These are phyloP conservation scores for Trichonephila clavata DNA, from an alignment of 1,140 invertebrate species.

Conservation along the genomic window DNA sequence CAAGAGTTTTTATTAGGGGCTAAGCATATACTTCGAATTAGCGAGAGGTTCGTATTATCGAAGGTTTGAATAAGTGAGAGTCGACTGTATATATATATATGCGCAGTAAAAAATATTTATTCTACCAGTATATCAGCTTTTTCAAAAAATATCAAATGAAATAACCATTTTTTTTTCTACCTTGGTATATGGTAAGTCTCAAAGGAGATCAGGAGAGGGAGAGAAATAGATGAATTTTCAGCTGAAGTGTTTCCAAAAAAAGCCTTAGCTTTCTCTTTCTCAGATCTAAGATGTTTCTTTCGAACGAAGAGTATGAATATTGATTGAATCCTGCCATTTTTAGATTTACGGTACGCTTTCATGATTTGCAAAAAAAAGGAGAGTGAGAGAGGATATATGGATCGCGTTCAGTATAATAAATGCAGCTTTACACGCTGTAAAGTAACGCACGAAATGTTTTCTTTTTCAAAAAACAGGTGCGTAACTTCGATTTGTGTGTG, in stretches of 20 bases:
- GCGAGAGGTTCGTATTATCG: too few species aligned
- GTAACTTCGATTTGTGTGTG: too few species aligned
- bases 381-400: neutral
- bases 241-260: neutral
- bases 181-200: too few species aligned
- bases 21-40: too few species aligned
- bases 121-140: neutral
- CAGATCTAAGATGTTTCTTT: neutral
- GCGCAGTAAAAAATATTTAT: neutral
- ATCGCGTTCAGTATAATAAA: neutral
- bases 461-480: neutral
- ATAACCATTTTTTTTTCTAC: neutral
- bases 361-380: neutral
- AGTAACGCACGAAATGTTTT: neutral
- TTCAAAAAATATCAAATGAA: neutral
- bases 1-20: too few species aligned
- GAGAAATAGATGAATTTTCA: too few species aligned
- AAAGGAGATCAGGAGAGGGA: too few species aligned
- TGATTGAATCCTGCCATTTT: conserved; percentile 2
- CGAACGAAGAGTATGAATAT: neutral
- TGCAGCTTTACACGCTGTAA: neutral
- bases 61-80: too few species aligned
- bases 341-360: neutral
- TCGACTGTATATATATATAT: too few species aligned
- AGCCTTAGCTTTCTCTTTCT: neutral